These are phyloP conservation scores for Agrochola lota DNA, from an alignment of 2,888 invertebrate genomes.

Conservation along the genomic window DNA sequence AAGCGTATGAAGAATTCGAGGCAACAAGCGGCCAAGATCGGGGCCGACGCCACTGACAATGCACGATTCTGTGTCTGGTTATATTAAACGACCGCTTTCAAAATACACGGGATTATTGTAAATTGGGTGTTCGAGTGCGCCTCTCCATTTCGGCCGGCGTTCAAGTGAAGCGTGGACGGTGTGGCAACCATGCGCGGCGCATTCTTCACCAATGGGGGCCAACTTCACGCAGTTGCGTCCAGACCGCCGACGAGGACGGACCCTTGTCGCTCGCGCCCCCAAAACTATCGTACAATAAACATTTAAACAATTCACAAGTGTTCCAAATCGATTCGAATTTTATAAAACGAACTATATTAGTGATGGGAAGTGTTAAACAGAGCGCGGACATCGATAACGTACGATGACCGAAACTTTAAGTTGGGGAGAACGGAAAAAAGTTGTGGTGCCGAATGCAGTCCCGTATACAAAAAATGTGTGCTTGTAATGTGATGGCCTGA, in stretches of 20 bases:
- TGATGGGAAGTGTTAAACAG: constrained; percentile 81
- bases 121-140: constrained; percentile 76
- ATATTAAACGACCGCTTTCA: constrained; percentile 81
- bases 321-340: constrained; percentile 77
- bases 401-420: constrained; percentile 89
- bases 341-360: constrained; percentile 73
- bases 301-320: constrained; percentile 85
- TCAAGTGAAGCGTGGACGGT: constrained; percentile 85
- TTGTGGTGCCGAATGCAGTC: constrained; percentile 86
- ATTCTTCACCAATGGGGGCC: constrained; percentile 87
- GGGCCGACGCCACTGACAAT: constrained; percentile 89
- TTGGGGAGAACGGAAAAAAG: constrained; percentile 86
- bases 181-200: constrained; percentile 90
- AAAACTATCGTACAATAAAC: constrained; percentile 87
- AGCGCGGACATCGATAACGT: constrained; percentile 70
- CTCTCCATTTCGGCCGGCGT: constrained; percentile 82
- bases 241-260: constrained; percentile 80
- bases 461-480: constrained; percentile 87
- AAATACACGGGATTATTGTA: constrained; percentile 77
- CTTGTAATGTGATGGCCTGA: constrained; percentile 88
- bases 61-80: constrained; percentile 89
- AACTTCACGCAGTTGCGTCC: constrained; percentile 89
- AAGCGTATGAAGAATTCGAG: constrained; percentile 83
- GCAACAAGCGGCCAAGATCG: constrained; percentile 84
- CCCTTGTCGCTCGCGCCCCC: constrained; percentile 77